Conservation (phyloP, 2,113 vertebrate genomes). For the Rostratula benghalensis region DNA sequence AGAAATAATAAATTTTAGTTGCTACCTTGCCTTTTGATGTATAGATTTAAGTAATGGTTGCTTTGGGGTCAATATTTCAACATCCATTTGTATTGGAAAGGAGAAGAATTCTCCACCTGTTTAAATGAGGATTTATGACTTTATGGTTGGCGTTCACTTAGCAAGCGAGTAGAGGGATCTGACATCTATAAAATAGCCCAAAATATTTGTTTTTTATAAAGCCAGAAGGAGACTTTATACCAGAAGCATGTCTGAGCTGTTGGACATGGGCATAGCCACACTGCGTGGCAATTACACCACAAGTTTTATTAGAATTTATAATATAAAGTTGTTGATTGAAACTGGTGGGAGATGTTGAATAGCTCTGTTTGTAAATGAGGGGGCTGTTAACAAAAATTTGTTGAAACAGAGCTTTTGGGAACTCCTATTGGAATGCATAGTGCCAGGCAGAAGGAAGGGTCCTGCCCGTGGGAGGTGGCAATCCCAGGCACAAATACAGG, state of each 20-base stretch:
- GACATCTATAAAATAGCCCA: not conserved
- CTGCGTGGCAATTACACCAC: not conserved
- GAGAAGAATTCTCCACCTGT: not conserved
- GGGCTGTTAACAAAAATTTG: not conserved
- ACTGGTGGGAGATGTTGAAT: not conserved
- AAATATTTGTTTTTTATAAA: not conserved
- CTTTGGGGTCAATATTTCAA: not conserved
- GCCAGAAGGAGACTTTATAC: not conserved
- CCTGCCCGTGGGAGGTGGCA: no score
- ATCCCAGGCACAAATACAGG: no score
- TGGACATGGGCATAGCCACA: not conserved
- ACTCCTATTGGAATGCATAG: not conserved
- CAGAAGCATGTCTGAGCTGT: not conserved
- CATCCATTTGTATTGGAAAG: not conserved
- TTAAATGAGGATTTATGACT: conserved; percentile 5
- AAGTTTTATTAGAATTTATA: not conserved
- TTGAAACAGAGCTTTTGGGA: not conserved
- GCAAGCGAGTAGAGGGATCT: not conserved
- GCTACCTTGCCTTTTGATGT: not conserved
- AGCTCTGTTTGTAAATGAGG: not conserved
- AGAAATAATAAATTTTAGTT: not conserved
- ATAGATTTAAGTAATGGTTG: not conserved
- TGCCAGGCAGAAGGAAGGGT: not conserved
- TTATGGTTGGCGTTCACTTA: not conserved
- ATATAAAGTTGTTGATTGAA: not conserved